These are phyloP conservation scores for Caenorhabditis tropicalis DNA, from an alignment of 1,140 invertebrate species.

Conservation along the genomic window DNA sequence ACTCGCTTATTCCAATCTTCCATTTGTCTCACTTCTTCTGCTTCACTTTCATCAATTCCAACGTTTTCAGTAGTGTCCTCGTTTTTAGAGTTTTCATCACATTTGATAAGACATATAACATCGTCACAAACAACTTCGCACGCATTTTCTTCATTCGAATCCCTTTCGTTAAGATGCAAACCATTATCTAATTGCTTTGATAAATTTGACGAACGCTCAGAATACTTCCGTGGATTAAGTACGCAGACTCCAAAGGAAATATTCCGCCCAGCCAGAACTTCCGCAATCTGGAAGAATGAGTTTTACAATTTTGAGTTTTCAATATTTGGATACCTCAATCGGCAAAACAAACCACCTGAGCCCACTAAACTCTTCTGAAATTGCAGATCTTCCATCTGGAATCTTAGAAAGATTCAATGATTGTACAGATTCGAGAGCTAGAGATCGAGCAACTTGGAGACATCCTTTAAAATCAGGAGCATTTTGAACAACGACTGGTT, in stretches of 20 bases:
- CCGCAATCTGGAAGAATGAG: slow-evolving; percentile 58
- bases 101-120: background rate
- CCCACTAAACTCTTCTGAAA: slow-evolving; percentile 78
- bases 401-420: slow-evolving; percentile 75
- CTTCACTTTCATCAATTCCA: slow-evolving; percentile 14
- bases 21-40: slow-evolving; percentile 34
- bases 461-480: background rate
- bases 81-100: background rate
- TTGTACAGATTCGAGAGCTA: background rate
- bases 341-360: slow-evolving; percentile 85
- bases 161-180: background rate
- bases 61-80: background rate
- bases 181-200: background rate
- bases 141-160: background rate
- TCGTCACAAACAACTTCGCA: slow-evolving; percentile 35
- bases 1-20: slow-evolving; percentile 48
- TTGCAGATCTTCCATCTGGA: slow-evolving; percentile 80
- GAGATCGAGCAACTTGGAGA: background rate
- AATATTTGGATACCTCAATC: slow-evolving; percentile 72
- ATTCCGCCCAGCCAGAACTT: background rate
- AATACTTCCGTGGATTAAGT: background rate
- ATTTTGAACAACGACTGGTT: background rate
- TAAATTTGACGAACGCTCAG: background rate
- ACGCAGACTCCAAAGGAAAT: background rate
- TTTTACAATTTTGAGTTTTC: background rate